Evolutionary conservation across 2,113 vertebrate species (phyloP).

Genomic region (Crotalus tigris): DNA sequence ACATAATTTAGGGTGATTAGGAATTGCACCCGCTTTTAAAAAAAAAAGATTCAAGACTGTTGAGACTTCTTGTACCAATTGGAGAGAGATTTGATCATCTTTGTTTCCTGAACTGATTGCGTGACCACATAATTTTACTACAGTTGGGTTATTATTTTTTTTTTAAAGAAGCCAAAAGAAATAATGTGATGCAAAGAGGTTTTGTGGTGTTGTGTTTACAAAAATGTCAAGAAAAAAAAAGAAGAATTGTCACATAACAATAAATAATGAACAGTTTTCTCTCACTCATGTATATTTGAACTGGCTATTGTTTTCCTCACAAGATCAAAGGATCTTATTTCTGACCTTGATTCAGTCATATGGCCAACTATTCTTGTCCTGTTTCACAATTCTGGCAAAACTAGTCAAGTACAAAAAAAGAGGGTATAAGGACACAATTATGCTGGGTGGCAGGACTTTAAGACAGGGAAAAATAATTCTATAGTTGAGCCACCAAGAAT

Average conservation of each 20-base stretch:
- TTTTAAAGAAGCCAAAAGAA: not conserved
- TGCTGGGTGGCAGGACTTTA: not conserved
- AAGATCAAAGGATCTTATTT: not conserved
- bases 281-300: slow-evolving; percentile 14
- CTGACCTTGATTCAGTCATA: not conserved
- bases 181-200: not conserved
- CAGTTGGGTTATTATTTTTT: not conserved
- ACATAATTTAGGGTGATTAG: not conserved
- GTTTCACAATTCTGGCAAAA: not conserved
- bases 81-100: not conserved
- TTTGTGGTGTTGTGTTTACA: not conserved
- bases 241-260: not conserved
- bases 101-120: not conserved
- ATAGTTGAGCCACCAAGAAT: not conserved
- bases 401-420: not conserved
- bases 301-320: not conserved
- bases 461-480: not conserved
- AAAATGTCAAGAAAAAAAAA: not conserved
- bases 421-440: not conserved
- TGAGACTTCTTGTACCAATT: not conserved
- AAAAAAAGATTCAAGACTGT: not conserved
- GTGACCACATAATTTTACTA: not conserved
- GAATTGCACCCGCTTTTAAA: not conserved
- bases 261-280: not conserved
- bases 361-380: not conserved